Percentiles rank a stretch among this genome's conserved stretches.
Conservation (phyloP, 2,888 invertebrate species). For the Nebria brevicollis region DNA sequence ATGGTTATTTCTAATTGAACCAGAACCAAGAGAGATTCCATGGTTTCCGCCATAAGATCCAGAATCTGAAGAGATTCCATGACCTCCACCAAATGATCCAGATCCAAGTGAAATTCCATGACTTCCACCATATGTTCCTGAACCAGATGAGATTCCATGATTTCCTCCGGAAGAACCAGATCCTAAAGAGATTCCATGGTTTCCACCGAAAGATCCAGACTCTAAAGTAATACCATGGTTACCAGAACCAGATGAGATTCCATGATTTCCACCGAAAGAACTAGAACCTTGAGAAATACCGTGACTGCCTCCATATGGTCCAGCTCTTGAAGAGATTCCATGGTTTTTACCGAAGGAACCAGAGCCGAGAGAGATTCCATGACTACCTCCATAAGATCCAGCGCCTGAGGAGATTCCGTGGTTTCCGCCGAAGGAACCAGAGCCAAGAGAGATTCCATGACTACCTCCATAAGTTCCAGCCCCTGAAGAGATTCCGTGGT, state of each 20-base stretch:
- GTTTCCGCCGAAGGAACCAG: constrained; percentile 17
- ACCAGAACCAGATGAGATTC: constrained; percentile 6
- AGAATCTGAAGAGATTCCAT: not conserved
- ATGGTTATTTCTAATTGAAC: constrained; percentile 9
- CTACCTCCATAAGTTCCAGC: not conserved
- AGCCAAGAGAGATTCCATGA: not conserved
- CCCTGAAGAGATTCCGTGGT: constrained; percentile 3
- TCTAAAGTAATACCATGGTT: not conserved
- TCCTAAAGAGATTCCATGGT: constrained; percentile 28
- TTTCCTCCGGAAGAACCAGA: not conserved
- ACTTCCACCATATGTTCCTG: constrained; percentile 3
- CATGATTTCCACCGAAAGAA: not conserved
- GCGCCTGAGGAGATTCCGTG: constrained; percentile 44
- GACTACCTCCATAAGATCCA: constrained; percentile 33
- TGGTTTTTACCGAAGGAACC: constrained; percentile 6
- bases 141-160: not conserved
- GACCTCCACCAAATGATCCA: constrained; percentile 10
- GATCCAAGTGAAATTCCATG: not conserved
- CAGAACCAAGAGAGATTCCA: not conserved
- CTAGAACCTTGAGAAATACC: not conserved
- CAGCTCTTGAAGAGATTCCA: not conserved
- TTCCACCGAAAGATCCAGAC: constrained; percentile 20
- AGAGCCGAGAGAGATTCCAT: not conserved
- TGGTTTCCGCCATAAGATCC: constrained; percentile 4
- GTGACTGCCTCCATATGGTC: constrained; percentile 2